These are phyloP conservation scores for Caloenas nicobarica DNA, from an alignment of 2,113 vertebrate genomes.

Conservation along the genomic window DNA sequence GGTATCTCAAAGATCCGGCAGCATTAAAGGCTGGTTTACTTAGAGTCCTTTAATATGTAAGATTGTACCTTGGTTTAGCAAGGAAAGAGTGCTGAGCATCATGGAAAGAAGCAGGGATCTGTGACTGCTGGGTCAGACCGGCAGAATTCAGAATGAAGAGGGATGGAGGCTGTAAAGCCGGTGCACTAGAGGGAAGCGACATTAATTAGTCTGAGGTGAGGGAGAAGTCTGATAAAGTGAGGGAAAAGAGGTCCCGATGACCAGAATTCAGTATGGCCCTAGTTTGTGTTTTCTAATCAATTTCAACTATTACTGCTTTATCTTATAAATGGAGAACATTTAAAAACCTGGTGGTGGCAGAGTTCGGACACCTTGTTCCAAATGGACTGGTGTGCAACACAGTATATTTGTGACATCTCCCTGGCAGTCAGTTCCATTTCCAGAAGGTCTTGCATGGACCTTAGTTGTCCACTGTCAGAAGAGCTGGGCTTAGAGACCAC, in stretches of 20 bases:
- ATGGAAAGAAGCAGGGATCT: neutral
- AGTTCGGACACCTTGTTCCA: neutral
- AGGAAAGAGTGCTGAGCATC: neutral
- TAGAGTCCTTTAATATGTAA: fast-evolving
- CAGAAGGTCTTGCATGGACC: neutral
- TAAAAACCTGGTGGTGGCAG: neutral
- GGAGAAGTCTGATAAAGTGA: neutral
- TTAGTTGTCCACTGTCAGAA: neutral
- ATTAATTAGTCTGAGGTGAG: neutral
- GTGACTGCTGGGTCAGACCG: neutral
- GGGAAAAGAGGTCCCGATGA: neutral
- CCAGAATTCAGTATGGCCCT: neutral
- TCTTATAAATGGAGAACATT: neutral
- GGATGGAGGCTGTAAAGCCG: neutral
- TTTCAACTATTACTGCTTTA: neutral
- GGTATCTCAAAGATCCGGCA: neutral
- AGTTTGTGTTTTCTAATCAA: neutral
- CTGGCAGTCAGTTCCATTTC: neutral
- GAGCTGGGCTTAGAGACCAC: neutral
- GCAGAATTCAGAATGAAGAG: neutral
- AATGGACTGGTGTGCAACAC: neutral
- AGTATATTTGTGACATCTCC: neutral
- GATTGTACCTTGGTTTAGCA: neutral
- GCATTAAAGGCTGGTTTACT: neutral
- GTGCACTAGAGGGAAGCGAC: neutral